phyloP scores from a whole-genome alignment of 2,113 vertebrate species.

The Agelaius phoeniceus region DNA sequence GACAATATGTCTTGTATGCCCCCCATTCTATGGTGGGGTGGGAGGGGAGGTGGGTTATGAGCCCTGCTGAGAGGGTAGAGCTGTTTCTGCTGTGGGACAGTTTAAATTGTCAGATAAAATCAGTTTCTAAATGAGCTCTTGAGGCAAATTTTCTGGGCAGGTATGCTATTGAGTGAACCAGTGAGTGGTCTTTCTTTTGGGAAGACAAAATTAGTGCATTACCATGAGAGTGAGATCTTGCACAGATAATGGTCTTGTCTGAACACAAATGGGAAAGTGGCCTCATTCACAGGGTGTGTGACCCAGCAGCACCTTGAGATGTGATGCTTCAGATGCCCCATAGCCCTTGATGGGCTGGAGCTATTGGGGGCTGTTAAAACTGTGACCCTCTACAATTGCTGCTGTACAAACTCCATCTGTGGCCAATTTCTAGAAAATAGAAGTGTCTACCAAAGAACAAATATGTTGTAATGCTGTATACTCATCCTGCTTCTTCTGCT shows the following conservation, averaged over 20 bases:
- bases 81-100: background rate
- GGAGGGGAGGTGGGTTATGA: background rate
- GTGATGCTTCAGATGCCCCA: background rate
- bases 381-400: background rate
- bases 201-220: background rate
- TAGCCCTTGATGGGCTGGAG: background rate
- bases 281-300: background rate
- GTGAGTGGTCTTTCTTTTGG: background rate
- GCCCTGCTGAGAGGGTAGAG: background rate
- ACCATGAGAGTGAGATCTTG: background rate
- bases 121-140: background rate
- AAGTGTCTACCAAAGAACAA: background rate
- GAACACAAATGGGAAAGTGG: background rate
- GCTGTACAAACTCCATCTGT: background rate
- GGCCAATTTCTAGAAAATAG: background rate
- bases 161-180: background rate
- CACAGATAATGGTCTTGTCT: background rate
- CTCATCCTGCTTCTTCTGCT: background rate
- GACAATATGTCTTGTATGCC: background rate
- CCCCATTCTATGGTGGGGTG: background rate
- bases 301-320: background rate
- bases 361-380: background rate
- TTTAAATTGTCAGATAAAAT: background rate
- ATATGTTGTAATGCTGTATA: background rate
- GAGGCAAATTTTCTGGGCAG: background rate